Percentiles rank a stretch among this genome's conserved stretches.
Evolutionary conservation across 2,113 vertebrate species (phyloP).

Genomic region (Thinocorus orbignyianus): DNA sequence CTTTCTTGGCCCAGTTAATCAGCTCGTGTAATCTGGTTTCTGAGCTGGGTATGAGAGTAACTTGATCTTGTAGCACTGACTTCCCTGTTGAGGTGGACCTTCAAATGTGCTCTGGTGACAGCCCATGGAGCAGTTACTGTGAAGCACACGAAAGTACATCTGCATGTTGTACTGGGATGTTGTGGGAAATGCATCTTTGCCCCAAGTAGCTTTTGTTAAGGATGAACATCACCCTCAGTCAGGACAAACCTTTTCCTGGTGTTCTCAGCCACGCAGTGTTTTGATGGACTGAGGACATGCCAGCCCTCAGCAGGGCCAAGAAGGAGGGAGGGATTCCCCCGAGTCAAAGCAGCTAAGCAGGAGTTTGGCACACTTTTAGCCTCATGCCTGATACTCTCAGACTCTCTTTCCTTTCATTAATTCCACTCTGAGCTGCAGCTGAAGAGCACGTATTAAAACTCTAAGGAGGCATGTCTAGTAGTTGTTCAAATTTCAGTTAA

Average conservation of each 20-base stretch:
- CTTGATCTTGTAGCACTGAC: not conserved
- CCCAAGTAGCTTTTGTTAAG: not conserved
- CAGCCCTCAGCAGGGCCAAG: not conserved
- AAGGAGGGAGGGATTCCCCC: not conserved
- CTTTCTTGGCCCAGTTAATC: not conserved
- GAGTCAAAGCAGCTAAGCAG: not conserved
- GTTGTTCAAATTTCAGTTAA: not conserved
- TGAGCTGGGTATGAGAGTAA: not conserved
- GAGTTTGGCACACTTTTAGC: not conserved
- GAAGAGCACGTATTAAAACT: not conserved
- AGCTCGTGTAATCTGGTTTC: not conserved
- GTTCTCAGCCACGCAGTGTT: not conserved
- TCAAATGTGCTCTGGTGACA: not conserved
- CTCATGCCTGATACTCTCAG: not conserved
- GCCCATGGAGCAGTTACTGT: fast-evolving
- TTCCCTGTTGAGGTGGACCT: not conserved
- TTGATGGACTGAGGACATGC: not conserved
- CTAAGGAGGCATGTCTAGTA: not conserved
- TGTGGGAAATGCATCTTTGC: not conserved
- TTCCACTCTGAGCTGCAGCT: not conserved
- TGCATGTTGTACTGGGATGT: fast-evolving
- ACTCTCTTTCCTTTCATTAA: not conserved
- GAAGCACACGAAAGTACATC: not conserved
- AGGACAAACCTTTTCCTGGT: not conserved
- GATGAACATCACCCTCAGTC: not conserved